Evolutionary conservation across 2,113 vertebrate genomes (phyloP).

Genomic region (Gallinago jamesoni): DNA sequence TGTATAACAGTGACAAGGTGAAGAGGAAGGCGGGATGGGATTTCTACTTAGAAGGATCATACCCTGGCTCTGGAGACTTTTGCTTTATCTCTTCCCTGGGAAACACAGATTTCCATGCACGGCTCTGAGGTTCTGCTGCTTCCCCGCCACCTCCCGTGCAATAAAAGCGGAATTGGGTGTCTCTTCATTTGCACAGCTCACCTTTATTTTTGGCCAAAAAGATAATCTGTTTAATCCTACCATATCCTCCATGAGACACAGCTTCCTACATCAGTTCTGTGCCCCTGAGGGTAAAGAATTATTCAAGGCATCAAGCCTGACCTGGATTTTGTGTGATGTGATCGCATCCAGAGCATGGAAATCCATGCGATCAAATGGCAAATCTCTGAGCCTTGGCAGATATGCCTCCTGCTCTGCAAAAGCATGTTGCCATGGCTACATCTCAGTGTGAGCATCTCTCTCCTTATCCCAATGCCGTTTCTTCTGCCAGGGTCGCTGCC

Average conservation of each 20-base stretch:
- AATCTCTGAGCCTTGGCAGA: constrained; percentile 70
- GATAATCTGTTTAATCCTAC: constrained; percentile 53
- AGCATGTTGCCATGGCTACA: constrained; percentile 72
- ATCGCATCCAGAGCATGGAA: constrained; percentile 64
- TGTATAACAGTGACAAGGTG: neutral
- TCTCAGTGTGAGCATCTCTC: constrained; percentile 53
- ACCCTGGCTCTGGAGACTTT: neutral
- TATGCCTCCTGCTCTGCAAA: constrained; percentile 64
- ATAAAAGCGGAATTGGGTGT: neutral
- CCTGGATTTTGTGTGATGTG: constrained; percentile 67
- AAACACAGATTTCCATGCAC: neutral
- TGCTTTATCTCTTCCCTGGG: neutral
- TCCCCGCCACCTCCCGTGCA: neutral
- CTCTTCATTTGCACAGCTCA: constrained; percentile 29
- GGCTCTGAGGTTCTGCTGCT: neutral
- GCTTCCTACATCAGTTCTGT: constrained; percentile 46
- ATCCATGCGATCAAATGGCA: constrained; percentile 64
- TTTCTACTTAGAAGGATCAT: neutral
- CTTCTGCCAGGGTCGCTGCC: constrained; percentile 44
- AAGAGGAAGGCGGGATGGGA: neutral
- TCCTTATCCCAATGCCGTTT: constrained; percentile 24
- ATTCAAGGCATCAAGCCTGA: constrained; percentile 62
- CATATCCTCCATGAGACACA: neutral
- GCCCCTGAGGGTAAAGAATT: constrained; percentile 57
- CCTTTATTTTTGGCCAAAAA: constrained; percentile 36